phyloP scores from a whole-genome alignment of 2,113 vertebrate genomes.

The Tenrec ecaudatus region DNA sequence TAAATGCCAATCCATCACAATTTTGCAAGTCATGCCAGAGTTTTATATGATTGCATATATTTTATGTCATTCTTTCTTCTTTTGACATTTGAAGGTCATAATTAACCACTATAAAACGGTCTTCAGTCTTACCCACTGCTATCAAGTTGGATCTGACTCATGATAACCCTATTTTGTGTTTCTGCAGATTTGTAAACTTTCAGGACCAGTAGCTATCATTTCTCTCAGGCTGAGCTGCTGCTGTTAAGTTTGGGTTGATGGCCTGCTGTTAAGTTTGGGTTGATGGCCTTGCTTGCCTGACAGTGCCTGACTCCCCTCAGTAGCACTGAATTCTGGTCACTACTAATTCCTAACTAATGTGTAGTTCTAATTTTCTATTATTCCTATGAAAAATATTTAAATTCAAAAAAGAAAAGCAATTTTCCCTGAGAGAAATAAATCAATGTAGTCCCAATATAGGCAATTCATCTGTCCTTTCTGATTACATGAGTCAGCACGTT shows the following conservation, averaged over 20 bases:
- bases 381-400: neutral
- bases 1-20: neutral
- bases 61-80: neutral
- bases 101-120: neutral
- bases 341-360: neutral
- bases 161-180: too few relatives aligned
- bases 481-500: neutral
- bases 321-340: neutral
- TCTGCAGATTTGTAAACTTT: too few relatives aligned
- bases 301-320: too few relatives aligned
- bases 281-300: too few relatives aligned
- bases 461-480: neutral
- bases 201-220: too few relatives aligned
- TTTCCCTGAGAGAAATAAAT: neutral
- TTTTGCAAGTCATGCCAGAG: too few relatives aligned
- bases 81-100: neutral
- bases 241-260: too few relatives aligned
- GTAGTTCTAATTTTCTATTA: neutral
- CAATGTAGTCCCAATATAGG: neutral
- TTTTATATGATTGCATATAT: neutral
- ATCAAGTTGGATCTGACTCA: too few relatives aligned
- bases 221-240: too few relatives aligned
- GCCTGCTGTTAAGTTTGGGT: too few relatives aligned
- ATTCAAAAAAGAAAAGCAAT: neutral
- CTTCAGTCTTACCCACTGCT: too few relatives aligned